Percentiles rank a stretch among this genome's conserved stretches.
Conservation (phyloP, 2,888 invertebrate species). For the Pristionchus maxplancki region DNA sequence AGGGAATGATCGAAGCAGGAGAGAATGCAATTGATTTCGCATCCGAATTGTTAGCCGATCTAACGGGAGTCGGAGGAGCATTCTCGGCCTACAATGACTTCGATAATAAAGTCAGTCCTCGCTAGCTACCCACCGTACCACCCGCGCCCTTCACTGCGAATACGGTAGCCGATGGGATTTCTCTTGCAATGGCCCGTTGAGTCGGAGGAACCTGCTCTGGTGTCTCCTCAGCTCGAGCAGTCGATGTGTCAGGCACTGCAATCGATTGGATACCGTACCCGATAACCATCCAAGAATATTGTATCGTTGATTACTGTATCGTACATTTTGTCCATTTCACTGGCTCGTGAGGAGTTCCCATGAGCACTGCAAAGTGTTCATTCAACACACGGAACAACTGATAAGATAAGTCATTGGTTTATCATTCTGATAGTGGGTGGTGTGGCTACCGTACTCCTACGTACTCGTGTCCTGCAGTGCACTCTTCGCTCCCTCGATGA, state of each 20-base stretch:
- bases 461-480: slow-evolving; percentile 34
- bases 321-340: not conserved
- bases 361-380: not conserved
- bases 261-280: not conserved
- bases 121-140: not conserved
- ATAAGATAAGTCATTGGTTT: slow-evolving; percentile 26
- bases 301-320: not conserved
- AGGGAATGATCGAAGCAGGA: not conserved
- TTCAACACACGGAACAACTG: not conserved
- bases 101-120: not conserved
- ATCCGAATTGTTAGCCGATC: not conserved
- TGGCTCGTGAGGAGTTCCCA: slow-evolving; percentile 25
- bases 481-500: slow-evolving; percentile 24
- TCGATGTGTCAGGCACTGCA: not conserved
- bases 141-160: slow-evolving; percentile 36
- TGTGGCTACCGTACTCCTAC: slow-evolving; percentile 40
- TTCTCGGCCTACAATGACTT: not conserved
- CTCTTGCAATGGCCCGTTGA: not conserved
- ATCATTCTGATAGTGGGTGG: not conserved
- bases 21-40: not conserved
- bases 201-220: not conserved
- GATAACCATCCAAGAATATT: not conserved
- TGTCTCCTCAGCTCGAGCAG: not conserved
- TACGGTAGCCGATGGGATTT: slow-evolving; percentile 34
- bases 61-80: not conserved